Conservation (phyloP, 92 coral and sea anemone species). For the Actinernus sp. region DNA sequence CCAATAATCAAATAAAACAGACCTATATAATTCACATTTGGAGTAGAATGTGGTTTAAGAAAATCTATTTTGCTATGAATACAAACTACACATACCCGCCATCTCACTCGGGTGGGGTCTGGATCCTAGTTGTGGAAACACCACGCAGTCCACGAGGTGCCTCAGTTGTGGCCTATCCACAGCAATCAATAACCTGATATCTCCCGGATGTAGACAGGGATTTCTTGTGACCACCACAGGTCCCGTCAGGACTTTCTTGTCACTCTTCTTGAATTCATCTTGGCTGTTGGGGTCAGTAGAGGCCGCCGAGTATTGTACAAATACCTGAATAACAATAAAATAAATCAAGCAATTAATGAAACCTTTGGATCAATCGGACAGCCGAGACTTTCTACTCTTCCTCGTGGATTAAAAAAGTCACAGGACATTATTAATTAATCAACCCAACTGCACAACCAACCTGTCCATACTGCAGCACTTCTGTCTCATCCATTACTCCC, state of each 20-base stretch:
- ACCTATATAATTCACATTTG: too few relatives aligned
- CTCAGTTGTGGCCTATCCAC: slow-evolving; percentile 71
- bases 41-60: too few relatives aligned
- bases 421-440: neutral
- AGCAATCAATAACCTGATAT: slow-evolving; percentile 86
- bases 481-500: slow-evolving; percentile 99
- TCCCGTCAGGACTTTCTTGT: slow-evolving; percentile 55
- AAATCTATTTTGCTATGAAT: neutral
- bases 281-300: slow-evolving; percentile 74
- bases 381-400: neutral
- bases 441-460: too few relatives aligned
- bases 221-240: slow-evolving; percentile 91
- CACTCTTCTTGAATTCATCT: slow-evolving; percentile 47
- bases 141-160: slow-evolving; percentile 94
- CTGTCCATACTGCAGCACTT: slow-evolving; percentile 80
- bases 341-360: neutral
- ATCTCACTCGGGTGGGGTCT: slow-evolving; percentile 98
- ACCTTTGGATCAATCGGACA: too few relatives aligned
- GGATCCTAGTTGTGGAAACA: slow-evolving; percentile 85
- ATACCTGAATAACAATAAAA: slow-evolving; percentile 54
- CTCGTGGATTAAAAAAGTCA: neutral
- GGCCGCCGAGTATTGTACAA: slow-evolving; percentile 82
- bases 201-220: slow-evolving; percentile 99
- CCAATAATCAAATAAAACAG: too few relatives aligned
- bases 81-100: slow-evolving; percentile 88